A percentile compares a stretch with the other conserved stretches of the same genome.
These are phyloP conservation scores for Leistus spinibarbis DNA, from an alignment of 2,888 invertebrate species.

Conservation along the genomic window DNA sequence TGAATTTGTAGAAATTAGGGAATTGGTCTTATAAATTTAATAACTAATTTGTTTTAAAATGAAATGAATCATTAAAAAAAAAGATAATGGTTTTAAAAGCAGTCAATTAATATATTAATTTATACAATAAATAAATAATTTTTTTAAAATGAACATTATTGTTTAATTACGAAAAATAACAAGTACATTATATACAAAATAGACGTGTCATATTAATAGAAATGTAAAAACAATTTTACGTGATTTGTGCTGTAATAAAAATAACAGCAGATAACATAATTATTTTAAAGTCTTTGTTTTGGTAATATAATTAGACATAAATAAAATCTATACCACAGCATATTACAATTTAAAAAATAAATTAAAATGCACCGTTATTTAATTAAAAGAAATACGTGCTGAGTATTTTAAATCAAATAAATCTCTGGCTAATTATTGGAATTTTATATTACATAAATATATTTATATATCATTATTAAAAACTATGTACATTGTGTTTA, in stretches of 20 bases:
- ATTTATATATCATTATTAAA: slow-evolving; percentile 27
- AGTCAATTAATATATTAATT: too few species aligned
- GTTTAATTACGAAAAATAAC: neutral
- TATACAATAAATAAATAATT: neutral
- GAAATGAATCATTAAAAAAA: too few species aligned
- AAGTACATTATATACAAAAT: neutral
- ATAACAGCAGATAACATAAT: neutral
- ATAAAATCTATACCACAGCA: slow-evolving; percentile 3
- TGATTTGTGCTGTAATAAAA: neutral
- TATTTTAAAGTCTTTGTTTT: slow-evolving; percentile 6
- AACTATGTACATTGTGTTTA: slow-evolving; percentile 31
- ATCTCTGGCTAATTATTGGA: slow-evolving; percentile 23
- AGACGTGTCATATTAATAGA: neutral
- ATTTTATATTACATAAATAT: slow-evolving; percentile 33
- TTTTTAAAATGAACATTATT: neutral
- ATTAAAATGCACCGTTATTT: neutral
- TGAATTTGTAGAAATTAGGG: too few species aligned
- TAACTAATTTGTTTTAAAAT: too few species aligned
- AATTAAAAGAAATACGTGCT: neutral
- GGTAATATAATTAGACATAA: neutral
- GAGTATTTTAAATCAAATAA: slow-evolving; percentile 22
- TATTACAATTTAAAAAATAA: neutral
- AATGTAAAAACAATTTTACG: neutral
- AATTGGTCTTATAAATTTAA: too few species aligned
- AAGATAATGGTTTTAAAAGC: too few species aligned